phyloP scores from a whole-genome alignment of 2,113 vertebrate genomes.

The Xiphias gladius region DNA sequence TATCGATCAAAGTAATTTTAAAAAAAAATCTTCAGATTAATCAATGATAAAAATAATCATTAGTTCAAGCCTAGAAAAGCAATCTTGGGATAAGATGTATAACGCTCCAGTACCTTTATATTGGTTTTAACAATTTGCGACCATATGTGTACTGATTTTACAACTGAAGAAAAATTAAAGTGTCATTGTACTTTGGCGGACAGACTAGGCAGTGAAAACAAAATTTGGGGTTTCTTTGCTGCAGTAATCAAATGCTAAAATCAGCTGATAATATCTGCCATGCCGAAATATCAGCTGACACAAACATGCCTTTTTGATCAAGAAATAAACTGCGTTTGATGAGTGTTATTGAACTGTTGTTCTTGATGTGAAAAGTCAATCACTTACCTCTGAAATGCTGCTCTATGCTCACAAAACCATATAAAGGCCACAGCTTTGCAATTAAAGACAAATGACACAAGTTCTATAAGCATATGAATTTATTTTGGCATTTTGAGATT shows the following conservation, averaged over 20 bases:
- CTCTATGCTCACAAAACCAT: background rate
- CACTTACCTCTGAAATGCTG: conserved; percentile 8
- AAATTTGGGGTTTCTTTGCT: background rate
- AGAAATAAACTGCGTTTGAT: background rate
- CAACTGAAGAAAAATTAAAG: background rate
- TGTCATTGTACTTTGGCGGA: background rate
- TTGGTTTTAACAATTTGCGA: too few species aligned
- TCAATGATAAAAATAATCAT: too few species aligned
- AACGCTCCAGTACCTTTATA: background rate
- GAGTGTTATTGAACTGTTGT: conserved; percentile 4
- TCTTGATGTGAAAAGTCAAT: conserved; percentile 3
- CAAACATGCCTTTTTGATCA: background rate
- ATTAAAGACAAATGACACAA: conserved; percentile 54
- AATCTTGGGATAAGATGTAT: too few species aligned
- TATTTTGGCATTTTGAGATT: conserved; percentile 62
- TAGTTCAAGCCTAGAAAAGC: too few species aligned
- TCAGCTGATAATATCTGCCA: background rate
- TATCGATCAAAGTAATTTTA: too few species aligned
- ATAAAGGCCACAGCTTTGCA: background rate
- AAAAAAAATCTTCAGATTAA: too few species aligned
- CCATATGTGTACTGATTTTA: too few species aligned
- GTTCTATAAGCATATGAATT: conserved; percentile 53
- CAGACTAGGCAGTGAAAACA: too few species aligned
- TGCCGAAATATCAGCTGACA: background rate
- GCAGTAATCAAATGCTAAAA: background rate